phyloP scores from a whole-genome alignment of 2,888 invertebrate species.

The Ptychoptera albimana region DNA sequence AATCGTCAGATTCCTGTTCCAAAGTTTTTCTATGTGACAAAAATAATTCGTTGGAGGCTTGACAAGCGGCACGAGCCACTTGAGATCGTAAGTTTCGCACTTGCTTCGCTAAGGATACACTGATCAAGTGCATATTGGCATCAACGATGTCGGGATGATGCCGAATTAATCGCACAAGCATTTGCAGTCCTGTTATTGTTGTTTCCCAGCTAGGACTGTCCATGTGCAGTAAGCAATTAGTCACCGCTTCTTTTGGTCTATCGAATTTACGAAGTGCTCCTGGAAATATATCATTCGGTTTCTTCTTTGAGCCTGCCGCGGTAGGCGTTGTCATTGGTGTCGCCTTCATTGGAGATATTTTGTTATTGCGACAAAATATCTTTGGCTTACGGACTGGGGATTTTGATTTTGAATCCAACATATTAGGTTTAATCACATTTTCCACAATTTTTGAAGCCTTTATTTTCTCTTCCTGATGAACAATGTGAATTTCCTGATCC shows the following conservation, averaged over 20 bases:
- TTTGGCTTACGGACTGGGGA: conserved; percentile 25
- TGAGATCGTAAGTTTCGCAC: conserved; percentile 85
- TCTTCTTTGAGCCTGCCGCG: conserved; percentile 8
- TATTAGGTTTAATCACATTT: not conserved
- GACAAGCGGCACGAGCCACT: conserved; percentile 78
- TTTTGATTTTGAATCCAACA: not conserved
- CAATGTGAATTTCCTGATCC: not conserved
- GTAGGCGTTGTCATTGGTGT: not conserved
- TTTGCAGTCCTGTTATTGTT: conserved; percentile 53
- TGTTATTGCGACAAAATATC: conserved; percentile 22
- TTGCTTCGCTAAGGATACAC: conserved; percentile 55
- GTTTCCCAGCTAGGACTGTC: conserved; percentile 69
- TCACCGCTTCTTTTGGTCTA: conserved; percentile 47
- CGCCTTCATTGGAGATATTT: conserved; percentile 19
- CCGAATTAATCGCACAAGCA: conserved; percentile 48
- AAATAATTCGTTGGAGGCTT: conserved; percentile 67
- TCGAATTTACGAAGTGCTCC: conserved; percentile 35
- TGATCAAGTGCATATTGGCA: conserved; percentile 49
- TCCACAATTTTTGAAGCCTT: not conserved
- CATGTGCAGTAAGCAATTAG: conserved; percentile 45
- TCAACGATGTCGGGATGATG: conserved; percentile 47
- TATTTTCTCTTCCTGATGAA: not conserved
- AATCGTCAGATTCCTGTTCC: conserved; percentile 71
- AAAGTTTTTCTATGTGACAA: conserved; percentile 38
- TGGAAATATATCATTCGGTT: conserved; percentile 22